Conservation (phyloP, 2,797 vertebrate species). For the Nothura maculosa region DNA sequence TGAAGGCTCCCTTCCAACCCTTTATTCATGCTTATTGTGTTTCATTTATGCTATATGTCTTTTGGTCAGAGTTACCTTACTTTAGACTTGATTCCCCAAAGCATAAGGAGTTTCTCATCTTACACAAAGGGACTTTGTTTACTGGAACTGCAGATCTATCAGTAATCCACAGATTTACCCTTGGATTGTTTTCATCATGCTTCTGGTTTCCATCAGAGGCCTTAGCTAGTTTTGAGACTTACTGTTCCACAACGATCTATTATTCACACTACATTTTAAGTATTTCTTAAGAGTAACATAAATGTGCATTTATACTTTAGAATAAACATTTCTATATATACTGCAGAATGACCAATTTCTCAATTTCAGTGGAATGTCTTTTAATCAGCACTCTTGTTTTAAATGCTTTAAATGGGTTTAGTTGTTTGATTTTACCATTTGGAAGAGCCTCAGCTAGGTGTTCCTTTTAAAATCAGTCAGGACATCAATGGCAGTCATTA, state of each 20-base stretch:
- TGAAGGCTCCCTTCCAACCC: background rate
- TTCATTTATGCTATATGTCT: background rate
- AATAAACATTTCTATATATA: too few relatives aligned
- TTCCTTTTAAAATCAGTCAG: background rate
- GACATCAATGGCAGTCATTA: background rate
- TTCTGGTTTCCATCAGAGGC: background rate
- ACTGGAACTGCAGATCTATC: background rate
- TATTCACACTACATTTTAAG: background rate
- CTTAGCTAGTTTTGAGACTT: background rate
- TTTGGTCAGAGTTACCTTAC: background rate
- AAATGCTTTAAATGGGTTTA: background rate
- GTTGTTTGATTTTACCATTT: background rate
- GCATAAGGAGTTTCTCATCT: background rate
- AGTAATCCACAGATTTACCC: background rate
- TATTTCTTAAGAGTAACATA: background rate
- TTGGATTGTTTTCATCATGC: background rate
- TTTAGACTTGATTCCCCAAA: background rate
- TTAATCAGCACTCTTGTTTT: background rate
- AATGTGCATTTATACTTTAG: background rate
- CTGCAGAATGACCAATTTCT: background rate
- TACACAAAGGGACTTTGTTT: background rate
- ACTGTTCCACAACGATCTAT: background rate
- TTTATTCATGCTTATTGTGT: background rate
- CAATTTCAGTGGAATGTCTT: background rate
- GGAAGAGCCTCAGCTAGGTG: background rate